phyloP scores from a whole-genome alignment of 30 jellyfish, hydroid and myxozoan genomes.

The Morbakka virulenta region DNA sequence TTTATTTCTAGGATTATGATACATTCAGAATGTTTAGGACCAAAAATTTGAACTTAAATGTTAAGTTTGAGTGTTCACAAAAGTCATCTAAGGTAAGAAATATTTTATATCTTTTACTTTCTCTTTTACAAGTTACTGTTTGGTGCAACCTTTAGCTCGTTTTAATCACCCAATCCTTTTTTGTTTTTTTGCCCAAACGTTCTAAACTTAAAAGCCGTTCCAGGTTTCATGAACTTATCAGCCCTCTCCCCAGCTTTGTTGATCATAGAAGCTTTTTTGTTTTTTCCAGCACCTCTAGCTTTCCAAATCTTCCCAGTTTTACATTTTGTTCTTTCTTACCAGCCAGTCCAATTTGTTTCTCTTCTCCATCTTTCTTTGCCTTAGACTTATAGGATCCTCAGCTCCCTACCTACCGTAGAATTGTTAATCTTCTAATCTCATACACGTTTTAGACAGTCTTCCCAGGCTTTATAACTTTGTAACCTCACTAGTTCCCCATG shows the following conservation, averaged over 20 bases:
- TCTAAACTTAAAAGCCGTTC: background rate
- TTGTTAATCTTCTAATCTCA: background rate
- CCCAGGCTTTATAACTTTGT: no score
- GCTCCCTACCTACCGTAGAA: no score
- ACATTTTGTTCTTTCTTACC: background rate
- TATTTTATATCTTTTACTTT: background rate
- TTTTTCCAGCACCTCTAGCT: background rate
- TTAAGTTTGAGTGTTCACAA: constrained; percentile 60
- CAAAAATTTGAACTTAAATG: constrained; percentile 63
- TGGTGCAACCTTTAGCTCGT: background rate
- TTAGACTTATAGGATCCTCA: background rate
- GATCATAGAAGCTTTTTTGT: background rate
- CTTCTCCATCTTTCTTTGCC: background rate
- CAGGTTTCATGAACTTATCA: background rate
- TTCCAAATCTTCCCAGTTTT: background rate
- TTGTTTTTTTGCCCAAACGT: no score
- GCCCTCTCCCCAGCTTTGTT: background rate
- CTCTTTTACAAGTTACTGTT: background rate
- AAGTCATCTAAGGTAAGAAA: constrained; percentile 52
- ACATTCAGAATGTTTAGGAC: constrained; percentile 77
- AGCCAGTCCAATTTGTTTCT: background rate
- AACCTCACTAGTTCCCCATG: no score
- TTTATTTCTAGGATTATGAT: constrained; percentile 60
- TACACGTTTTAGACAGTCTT: background rate
- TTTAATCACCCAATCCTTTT: background rate